phyloP scores from a whole-genome alignment of 2,113 vertebrate genomes.

The Carassius carassius region DNA sequence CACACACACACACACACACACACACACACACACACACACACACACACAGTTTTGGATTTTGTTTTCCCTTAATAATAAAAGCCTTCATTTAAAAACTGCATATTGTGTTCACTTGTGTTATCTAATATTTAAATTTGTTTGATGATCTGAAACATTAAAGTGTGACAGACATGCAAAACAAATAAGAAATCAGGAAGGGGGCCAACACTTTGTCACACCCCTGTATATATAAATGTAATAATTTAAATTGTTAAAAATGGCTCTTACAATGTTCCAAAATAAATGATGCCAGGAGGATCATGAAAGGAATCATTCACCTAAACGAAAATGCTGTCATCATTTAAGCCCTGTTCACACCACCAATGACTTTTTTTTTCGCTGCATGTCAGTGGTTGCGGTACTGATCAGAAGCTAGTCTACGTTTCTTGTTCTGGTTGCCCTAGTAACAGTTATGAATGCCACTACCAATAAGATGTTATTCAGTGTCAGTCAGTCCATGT shows the following conservation, averaged over 20 bases:
- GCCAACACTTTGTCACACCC: too few species aligned
- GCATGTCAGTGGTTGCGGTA: neutral
- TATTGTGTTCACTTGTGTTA: too few species aligned
- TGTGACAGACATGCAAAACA: too few species aligned
- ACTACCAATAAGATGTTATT: neutral
- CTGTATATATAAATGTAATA: too few species aligned
- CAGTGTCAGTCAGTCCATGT: neutral
- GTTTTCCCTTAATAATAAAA: too few species aligned
- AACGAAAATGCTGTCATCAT: neutral
- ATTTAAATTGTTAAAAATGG: neutral
- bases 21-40: too few species aligned
- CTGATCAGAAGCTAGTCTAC: neutral
- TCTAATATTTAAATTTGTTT: too few species aligned
- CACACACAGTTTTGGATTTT: too few species aligned
- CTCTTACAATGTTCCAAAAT: neutral
- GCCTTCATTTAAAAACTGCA: too few species aligned
- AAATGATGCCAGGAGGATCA: neutral
- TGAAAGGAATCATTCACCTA: neutral
- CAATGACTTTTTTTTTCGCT: neutral
- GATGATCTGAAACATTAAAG: too few species aligned
- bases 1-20: too few species aligned
- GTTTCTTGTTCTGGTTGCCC: neutral
- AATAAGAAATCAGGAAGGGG: too few species aligned
- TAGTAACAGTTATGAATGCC: conserved; percentile 15
- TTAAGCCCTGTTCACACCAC: neutral